Evolutionary conservation across 2,113 vertebrate species (phyloP).

Genomic region (Poeciliopsis prolifica): DNA sequence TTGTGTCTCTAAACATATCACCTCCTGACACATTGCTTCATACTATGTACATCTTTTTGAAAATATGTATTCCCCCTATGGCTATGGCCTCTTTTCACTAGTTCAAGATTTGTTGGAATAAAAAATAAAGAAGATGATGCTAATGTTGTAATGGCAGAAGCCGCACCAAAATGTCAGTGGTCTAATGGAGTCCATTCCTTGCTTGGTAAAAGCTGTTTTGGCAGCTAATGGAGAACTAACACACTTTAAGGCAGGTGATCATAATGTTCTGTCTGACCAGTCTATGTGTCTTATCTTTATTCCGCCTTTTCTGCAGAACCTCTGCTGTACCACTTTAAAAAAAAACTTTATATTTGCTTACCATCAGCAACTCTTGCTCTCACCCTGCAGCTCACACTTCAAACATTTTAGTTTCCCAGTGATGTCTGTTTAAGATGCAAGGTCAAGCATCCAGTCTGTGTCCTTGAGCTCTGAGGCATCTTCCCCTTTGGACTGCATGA

Average conservation of each 20-base stretch:
- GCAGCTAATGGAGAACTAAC: background rate
- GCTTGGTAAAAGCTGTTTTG: background rate
- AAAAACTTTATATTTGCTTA: background rate
- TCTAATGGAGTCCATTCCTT: background rate
- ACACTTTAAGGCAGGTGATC: background rate
- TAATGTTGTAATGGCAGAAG: background rate
- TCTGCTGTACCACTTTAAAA: background rate
- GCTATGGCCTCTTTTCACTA: background rate
- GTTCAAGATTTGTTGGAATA: background rate
- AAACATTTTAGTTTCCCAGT: slow-evolving; percentile 7
- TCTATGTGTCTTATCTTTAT: background rate
- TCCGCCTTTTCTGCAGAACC: background rate
- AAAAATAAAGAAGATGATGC: background rate
- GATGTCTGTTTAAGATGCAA: slow-evolving; percentile 4
- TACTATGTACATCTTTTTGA: background rate
- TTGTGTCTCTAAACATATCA: background rate
- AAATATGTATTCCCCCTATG: background rate
- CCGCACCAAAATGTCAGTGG: background rate
- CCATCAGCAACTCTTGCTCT: slow-evolving; percentile 27
- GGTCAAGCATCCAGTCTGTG: background rate
- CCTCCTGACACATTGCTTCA: background rate
- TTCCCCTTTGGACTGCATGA: slow-evolving; percentile 2
- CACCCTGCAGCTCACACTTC: slow-evolving; percentile 49
- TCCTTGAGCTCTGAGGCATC: background rate
- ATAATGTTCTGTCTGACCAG: background rate